A percentile compares a stretch with the other conserved stretches of the same genome.
These are phyloP conservation scores for Drosophila sechellia DNA, from an alignment of 1,140 invertebrate genomes.

Conservation along the genomic window DNA sequence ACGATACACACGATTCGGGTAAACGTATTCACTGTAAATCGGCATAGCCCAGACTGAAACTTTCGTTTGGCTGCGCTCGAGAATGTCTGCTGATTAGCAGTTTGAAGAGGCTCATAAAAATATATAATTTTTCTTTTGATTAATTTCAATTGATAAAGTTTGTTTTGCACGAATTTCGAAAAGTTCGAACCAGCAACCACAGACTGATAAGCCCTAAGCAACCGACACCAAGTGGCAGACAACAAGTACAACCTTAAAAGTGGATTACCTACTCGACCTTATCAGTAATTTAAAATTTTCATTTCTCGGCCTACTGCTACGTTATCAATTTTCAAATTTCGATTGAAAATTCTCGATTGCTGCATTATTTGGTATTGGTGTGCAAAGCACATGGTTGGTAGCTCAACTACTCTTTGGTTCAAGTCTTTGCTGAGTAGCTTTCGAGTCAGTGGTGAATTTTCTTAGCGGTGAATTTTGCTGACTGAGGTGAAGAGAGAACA, in stretches of 20 bases:
- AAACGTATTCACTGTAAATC: slow-evolving; percentile 64
- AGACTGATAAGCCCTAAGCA: slow-evolving; percentile 36
- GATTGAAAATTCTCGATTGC: not conserved
- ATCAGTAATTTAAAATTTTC: slow-evolving; percentile 18
- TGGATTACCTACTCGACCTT: slow-evolving; percentile 9
- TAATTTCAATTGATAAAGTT: slow-evolving; percentile 71
- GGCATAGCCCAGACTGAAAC: slow-evolving; percentile 65
- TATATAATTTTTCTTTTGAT: slow-evolving; percentile 47
- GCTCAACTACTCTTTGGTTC: not conserved
- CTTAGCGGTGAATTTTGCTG: slow-evolving; percentile 40
- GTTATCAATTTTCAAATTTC: slow-evolving; percentile 7
- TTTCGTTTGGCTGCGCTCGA: slow-evolving; percentile 30
- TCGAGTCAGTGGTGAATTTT: slow-evolving; percentile 19
- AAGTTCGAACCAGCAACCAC: slow-evolving; percentile 14
- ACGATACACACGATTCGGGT: slow-evolving; percentile 18
- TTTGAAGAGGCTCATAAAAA: slow-evolving; percentile 45
- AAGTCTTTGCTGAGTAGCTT: not conserved
- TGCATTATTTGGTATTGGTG: slow-evolving; percentile 1
- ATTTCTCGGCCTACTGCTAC: not conserved
- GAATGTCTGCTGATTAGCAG: slow-evolving; percentile 62
- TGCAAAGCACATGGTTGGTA: not conserved
- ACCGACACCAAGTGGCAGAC: slow-evolving; percentile 10
- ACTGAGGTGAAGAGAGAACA: slow-evolving; percentile 28
- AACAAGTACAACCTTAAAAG: slow-evolving; percentile 20
- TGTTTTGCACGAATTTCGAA: slow-evolving; percentile 48